These are phyloP conservation scores for Bimastos eiseni DNA, from an alignment of 2,888 invertebrate species.

Conservation along the genomic window DNA sequence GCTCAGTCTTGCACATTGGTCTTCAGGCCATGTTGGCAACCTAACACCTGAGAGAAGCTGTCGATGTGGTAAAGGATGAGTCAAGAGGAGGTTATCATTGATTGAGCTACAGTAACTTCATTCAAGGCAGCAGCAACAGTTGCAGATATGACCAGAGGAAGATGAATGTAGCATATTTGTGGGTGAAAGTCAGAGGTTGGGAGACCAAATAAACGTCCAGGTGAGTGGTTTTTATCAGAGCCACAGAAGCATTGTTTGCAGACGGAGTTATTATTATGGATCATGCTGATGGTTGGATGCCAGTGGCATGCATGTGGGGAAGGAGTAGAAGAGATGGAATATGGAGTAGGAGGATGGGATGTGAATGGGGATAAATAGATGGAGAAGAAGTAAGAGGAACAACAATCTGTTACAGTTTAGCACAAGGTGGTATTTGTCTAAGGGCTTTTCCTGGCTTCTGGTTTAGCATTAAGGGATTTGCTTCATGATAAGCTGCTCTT, in stretches of 20 bases:
- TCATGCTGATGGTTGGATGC: not conserved
- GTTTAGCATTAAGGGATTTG: not conserved
- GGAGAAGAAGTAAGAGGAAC: not conserved
- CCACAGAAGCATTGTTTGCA: not conserved
- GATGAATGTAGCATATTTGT: not conserved
- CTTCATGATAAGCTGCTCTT: not conserved
- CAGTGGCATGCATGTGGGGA: not conserved
- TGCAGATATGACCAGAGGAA: not conserved
- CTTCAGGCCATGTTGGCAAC: not conserved
- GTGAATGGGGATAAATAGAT: not conserved
- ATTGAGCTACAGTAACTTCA: not conserved
- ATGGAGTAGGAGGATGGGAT: not conserved
- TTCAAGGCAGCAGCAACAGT: not conserved
- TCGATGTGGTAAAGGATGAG: not conserved
- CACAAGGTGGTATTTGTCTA: not conserved
- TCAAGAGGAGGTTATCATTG: not conserved
- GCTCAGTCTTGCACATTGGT: slow-evolving; percentile 13
- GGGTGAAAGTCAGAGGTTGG: not conserved
- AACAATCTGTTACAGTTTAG: not conserved
- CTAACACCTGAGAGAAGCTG: not conserved
- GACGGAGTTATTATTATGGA: not conserved
- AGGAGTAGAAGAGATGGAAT: not conserved
- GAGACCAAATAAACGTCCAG: not conserved
- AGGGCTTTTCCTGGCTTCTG: not conserved
- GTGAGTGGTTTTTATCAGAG: not conserved